Conservation (phyloP, 2,888 invertebrate species). For the Noctua fimbriata region DNA sequence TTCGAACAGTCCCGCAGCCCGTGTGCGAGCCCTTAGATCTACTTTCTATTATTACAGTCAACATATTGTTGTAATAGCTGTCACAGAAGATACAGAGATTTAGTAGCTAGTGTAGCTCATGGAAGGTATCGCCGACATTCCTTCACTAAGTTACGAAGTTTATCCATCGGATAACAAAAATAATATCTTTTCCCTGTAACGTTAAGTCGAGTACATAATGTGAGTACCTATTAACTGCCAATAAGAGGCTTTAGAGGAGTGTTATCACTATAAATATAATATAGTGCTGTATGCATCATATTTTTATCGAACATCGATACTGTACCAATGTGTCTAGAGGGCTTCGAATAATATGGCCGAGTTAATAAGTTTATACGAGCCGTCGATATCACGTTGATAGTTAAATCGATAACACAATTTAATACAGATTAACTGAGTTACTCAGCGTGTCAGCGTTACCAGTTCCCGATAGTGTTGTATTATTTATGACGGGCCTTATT, state of each 20-base stretch:
- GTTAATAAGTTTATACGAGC: conserved; percentile 24
- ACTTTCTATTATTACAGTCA: neutral
- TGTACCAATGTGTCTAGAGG: conserved; percentile 2
- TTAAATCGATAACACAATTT: conserved; percentile 56
- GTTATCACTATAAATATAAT: conserved; percentile 15
- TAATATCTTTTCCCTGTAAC: neutral
- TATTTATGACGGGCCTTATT: neutral
- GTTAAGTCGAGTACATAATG: neutral
- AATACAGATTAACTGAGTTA: conserved; percentile 44
- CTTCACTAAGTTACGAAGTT: neutral
- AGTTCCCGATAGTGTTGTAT: conserved; percentile 4
- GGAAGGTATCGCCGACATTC: neutral
- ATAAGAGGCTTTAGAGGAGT: neutral
- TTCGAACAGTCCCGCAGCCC: too few relatives aligned
- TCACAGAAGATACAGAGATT: neutral
- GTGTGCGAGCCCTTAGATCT: neutral
- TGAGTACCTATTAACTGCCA: neutral
- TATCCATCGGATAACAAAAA: neutral
- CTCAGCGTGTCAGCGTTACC: neutral
- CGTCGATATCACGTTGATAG: conserved; percentile 26
- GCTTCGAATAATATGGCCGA: conserved; percentile 2
- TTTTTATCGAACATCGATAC: conserved; percentile 24
- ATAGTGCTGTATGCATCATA: conserved; percentile 7
- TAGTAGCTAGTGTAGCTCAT: neutral
- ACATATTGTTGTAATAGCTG: neutral